Percentiles rank a stretch among this genome's conserved stretches.
phyloP scores from a whole-genome alignment of 2,113 vertebrate species.

The Urocitellus parryii region DNA sequence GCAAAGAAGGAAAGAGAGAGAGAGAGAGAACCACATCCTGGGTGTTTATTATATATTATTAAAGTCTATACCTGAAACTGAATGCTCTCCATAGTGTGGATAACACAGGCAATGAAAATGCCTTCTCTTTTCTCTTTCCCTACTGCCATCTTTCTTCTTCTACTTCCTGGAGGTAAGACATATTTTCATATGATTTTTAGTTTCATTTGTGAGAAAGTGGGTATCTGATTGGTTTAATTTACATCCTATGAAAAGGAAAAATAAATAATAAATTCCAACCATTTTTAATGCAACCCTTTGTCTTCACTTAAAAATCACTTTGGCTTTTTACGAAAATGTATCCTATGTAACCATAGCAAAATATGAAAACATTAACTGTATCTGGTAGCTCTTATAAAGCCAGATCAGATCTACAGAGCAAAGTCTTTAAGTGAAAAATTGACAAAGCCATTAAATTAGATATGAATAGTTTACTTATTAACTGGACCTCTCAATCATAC shows the following conservation, averaged over 20 bases:
- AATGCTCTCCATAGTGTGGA: not conserved
- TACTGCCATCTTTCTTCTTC: not conserved
- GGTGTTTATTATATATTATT: not conserved
- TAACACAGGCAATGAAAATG: not conserved
- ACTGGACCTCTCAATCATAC: not conserved
- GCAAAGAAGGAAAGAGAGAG: conserved; percentile 2
- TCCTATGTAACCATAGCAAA: not conserved
- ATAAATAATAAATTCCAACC: not conserved
- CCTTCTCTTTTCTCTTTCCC: not conserved
- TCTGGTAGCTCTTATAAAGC: not conserved
- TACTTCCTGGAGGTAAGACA: conserved; percentile 41
- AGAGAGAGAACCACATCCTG: conserved; percentile 32
- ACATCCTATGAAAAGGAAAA: not conserved
- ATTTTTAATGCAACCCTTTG: conserved; percentile 9
- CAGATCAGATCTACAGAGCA: not conserved
- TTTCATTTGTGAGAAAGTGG: conserved; percentile 15
- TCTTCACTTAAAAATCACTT: not conserved
- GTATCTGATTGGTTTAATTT: not conserved
- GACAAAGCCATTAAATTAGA: not conserved
- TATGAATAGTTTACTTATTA: not conserved
- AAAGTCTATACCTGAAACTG: not conserved
- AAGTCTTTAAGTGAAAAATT: not conserved
- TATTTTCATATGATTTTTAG: not conserved
- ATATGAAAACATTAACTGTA: not conserved
- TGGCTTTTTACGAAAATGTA: not conserved